Conservation (phyloP, 2,888 invertebrate species). For the Ferrisia virgata region DNA sequence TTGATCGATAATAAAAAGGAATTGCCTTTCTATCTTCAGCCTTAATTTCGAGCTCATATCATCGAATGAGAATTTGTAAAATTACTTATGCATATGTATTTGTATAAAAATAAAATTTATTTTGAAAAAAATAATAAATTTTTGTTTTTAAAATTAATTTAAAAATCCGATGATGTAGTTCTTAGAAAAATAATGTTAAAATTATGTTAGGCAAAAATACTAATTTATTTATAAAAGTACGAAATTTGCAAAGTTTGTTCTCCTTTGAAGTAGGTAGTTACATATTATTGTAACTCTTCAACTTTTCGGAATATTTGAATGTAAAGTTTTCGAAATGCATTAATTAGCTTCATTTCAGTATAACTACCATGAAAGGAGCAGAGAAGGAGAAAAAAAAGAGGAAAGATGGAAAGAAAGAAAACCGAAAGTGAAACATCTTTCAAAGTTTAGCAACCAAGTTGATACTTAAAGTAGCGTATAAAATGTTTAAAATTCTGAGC, state of each 20-base stretch:
- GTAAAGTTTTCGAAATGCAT: slow-evolving; percentile 1
- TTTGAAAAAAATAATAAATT: too few relatives aligned
- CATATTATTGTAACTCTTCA: neutral
- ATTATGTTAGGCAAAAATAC: neutral
- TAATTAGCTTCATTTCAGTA: neutral
- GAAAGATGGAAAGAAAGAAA: neutral
- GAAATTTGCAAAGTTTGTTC: neutral
- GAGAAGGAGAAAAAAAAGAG: neutral
- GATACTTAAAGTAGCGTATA: neutral
- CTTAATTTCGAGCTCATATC: too few relatives aligned
- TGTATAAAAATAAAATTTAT: too few relatives aligned
- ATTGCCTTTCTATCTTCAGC: too few relatives aligned
- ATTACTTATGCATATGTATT: too few relatives aligned
- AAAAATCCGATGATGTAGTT: too few relatives aligned
- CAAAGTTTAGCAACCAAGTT: neutral
- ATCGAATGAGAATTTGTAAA: too few relatives aligned
- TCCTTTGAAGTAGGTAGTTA: neutral
- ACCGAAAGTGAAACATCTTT: neutral
- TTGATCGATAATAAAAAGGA: too few relatives aligned
- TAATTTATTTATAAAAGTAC: neutral
- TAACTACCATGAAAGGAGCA: neutral
- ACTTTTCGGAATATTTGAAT: neutral
- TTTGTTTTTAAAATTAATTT: too few relatives aligned
- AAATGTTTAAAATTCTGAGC: neutral
- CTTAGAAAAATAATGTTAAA: too few relatives aligned